Conservation (phyloP, 2,113 vertebrate species). For the Spermophilus dauricus region DNA sequence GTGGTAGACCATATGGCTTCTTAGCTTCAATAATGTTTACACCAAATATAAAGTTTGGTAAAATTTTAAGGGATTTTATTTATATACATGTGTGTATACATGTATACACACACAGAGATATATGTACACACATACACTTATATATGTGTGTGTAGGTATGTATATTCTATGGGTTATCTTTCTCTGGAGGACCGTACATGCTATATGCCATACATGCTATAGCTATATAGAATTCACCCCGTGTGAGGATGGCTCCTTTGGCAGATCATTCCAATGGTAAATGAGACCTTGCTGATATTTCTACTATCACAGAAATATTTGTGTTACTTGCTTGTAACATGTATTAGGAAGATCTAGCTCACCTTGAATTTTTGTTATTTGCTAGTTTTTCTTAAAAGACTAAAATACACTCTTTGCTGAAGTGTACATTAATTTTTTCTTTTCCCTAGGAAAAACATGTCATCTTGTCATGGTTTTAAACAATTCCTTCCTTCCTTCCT, state of each 20-base stretch:
- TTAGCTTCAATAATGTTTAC: background rate
- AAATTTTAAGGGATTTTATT: background rate
- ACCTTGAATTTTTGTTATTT: constrained; percentile 12
- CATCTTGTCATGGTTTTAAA: background rate
- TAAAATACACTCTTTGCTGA: background rate
- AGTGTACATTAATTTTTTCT: constrained; percentile 26
- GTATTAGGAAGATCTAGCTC: background rate
- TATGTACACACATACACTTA: too few species aligned
- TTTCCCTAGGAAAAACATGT: background rate
- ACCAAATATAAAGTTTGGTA: background rate
- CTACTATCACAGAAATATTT: background rate
- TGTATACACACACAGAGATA: too few species aligned
- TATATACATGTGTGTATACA: too few species aligned
- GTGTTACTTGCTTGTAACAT: background rate
- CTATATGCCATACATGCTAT: background rate
- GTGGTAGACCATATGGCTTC: background rate
- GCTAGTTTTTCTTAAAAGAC: background rate
- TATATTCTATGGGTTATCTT: background rate
- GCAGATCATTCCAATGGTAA: background rate
- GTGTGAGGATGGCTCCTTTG: background rate
- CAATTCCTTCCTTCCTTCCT: background rate
- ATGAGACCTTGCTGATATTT: background rate
- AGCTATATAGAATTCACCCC: background rate
- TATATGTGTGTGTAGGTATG: background rate
- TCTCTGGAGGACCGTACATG: background rate